Evolutionary conservation across 2,888 invertebrate genomes (phyloP).

Genomic region (Ectemnius continuus): DNA sequence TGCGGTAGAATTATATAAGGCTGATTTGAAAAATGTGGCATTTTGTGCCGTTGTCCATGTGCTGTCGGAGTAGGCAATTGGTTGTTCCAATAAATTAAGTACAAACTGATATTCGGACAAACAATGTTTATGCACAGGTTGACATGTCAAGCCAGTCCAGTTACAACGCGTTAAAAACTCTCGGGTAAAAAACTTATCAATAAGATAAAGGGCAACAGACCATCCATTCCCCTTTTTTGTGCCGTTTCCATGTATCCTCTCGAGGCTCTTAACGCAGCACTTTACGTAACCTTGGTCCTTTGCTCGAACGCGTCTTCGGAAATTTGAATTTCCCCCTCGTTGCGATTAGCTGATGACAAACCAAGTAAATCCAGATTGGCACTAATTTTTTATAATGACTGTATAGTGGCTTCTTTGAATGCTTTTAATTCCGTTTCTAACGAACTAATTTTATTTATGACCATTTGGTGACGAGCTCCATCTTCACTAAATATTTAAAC

Average conservation of each 20-base stretch:
- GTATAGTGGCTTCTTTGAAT: background rate
- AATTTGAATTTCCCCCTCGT: background rate
- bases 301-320: background rate
- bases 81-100: background rate
- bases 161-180: background rate
- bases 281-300: background rate
- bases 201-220: background rate
- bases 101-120: background rate
- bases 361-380: background rate
- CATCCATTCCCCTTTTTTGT: background rate
- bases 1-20: background rate
- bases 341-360: background rate
- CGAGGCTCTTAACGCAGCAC: background rate
- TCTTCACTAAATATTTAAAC: background rate
- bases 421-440: too few species aligned
- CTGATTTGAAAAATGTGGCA: background rate
- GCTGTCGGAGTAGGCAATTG: background rate
- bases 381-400: background rate
- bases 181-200: background rate
- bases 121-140: background rate
- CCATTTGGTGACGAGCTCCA: too few species aligned
- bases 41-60: background rate
- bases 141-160: background rate
- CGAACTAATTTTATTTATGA: too few species aligned
- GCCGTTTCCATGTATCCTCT: background rate